Conservation (phyloP, 1,140 invertebrate species). For the Chelonus insularis region DNA sequence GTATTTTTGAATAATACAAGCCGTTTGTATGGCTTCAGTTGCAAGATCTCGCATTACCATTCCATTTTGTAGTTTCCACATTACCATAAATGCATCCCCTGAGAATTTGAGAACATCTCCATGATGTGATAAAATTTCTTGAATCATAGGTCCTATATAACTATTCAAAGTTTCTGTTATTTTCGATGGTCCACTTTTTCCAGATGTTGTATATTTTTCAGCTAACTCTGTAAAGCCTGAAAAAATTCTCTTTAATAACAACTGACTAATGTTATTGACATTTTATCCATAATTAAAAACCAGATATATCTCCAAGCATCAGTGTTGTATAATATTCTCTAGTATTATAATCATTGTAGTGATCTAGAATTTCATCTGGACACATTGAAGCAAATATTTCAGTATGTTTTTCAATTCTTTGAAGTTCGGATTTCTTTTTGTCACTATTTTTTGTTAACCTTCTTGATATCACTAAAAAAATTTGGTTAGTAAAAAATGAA, state of each 20-base stretch:
- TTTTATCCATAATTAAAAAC: slow-evolving; percentile 36
- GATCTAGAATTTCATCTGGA: slow-evolving; percentile 66
- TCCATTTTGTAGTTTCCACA: slow-evolving; percentile 62
- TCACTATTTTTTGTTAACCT: background rate
- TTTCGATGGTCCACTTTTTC: slow-evolving; percentile 66
- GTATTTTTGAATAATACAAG: slow-evolving; percentile 67
- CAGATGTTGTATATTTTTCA: slow-evolving; percentile 65
- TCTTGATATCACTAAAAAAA: background rate
- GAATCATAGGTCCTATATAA: slow-evolving; percentile 70
- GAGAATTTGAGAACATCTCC: slow-evolving; percentile 72
- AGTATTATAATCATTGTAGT: slow-evolving; percentile 59
- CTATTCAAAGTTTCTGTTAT: slow-evolving; percentile 67
- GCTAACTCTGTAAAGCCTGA: slow-evolving; percentile 67
- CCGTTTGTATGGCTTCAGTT: slow-evolving; percentile 65
- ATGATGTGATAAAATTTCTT: slow-evolving; percentile 65
- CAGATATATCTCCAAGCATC: slow-evolving; percentile 67
- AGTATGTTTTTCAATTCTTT: slow-evolving; percentile 47
- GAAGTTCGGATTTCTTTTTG: slow-evolving; percentile 16
- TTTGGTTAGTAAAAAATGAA: too few relatives aligned
- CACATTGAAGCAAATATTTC: slow-evolving; percentile 66
- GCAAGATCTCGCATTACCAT: slow-evolving; percentile 63
- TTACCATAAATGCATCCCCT: slow-evolving; percentile 69
- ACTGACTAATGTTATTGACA: slow-evolving; percentile 5
- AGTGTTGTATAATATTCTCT: slow-evolving; percentile 63
- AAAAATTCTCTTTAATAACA: background rate